A percentile compares a stretch with the other conserved stretches of the same genome.
phyloP scores from a whole-genome alignment of 2,888 invertebrate genomes.

The Phytoseiulus persimilis region DNA sequence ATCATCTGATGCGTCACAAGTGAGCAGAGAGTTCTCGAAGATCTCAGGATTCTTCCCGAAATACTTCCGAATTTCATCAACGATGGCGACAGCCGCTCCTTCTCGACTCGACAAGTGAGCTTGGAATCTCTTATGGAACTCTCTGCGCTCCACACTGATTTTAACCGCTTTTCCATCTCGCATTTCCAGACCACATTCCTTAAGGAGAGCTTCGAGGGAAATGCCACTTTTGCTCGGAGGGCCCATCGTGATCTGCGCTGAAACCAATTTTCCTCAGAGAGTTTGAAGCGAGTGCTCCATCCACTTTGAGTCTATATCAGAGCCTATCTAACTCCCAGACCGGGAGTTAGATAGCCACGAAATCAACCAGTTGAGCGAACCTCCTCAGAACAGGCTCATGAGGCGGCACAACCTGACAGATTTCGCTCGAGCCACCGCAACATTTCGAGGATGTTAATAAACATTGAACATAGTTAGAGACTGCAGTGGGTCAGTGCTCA shows the following conservation, averaged over 20 bases:
- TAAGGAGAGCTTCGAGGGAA: not conserved
- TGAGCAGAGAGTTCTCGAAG: not conserved
- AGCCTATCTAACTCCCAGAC: too few relatives aligned
- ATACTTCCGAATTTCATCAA: not conserved
- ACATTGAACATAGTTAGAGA: too few relatives aligned
- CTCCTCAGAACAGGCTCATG: too few relatives aligned
- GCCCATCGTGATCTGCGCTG: not conserved
- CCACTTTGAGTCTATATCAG: too few relatives aligned
- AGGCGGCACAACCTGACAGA: too few relatives aligned
- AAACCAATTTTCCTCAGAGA: not conserved
- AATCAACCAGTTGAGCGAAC: too few relatives aligned
- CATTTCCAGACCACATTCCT: not conserved
- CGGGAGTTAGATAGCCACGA: too few relatives aligned
- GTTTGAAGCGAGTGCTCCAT: not conserved
- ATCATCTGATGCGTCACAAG: not conserved
- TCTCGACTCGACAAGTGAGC: not conserved
- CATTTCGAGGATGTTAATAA: too few relatives aligned
- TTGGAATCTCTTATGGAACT: slow-evolving; percentile 18
- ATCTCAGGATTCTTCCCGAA: not conserved
- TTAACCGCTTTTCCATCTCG: not conserved
- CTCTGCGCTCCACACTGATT: slow-evolving; percentile 16
- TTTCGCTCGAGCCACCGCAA: too few relatives aligned
- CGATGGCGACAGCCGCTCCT: not conserved
- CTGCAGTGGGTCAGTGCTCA: not conserved
- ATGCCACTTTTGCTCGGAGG: not conserved